These are phyloP conservation scores for Paraplagusia blochii DNA, from an alignment of 2,113 vertebrate species.

Conservation along the genomic window DNA sequence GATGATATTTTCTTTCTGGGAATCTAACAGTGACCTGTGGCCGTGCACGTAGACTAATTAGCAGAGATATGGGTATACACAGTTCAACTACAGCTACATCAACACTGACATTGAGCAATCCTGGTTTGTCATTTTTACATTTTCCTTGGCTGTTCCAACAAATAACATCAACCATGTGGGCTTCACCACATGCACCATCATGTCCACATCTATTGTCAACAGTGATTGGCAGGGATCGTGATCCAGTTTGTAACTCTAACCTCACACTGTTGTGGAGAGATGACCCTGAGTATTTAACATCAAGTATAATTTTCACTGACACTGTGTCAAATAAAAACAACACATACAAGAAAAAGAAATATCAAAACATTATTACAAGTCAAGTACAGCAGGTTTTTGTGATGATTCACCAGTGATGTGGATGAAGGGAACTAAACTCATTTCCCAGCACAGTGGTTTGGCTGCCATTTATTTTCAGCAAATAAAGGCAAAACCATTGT, in stretches of 20 bases:
- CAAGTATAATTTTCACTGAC: background rate
- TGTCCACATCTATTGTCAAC: conserved; percentile 17
- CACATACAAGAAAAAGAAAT: background rate
- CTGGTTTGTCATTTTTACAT: conserved; percentile 27
- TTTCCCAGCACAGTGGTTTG: too few species aligned
- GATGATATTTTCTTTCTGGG: conserved; percentile 33
- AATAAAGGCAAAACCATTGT: too few species aligned
- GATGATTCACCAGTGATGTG: too few species aligned
- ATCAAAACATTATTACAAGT: too few species aligned
- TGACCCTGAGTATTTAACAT: background rate
- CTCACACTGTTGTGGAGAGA: background rate
- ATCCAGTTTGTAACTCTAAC: conserved; percentile 21
- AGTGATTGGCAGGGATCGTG: conserved; percentile 24
- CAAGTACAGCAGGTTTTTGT: too few species aligned
- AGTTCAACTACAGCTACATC: conserved; percentile 45
- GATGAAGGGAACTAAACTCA: too few species aligned
- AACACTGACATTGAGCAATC: conserved; percentile 38
- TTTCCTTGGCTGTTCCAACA: conserved; percentile 46
- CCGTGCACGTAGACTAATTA: conserved; percentile 47
- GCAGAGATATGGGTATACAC: conserved; percentile 33
- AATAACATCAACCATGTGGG: conserved; percentile 45
- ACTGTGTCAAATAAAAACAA: background rate
- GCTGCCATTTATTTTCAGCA: too few species aligned
- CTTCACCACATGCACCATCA: conserved; percentile 20
- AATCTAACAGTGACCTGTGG: conserved; percentile 27